phyloP scores from a whole-genome alignment of 2,888 invertebrate genomes.

The Rhodophaea formosa region DNA sequence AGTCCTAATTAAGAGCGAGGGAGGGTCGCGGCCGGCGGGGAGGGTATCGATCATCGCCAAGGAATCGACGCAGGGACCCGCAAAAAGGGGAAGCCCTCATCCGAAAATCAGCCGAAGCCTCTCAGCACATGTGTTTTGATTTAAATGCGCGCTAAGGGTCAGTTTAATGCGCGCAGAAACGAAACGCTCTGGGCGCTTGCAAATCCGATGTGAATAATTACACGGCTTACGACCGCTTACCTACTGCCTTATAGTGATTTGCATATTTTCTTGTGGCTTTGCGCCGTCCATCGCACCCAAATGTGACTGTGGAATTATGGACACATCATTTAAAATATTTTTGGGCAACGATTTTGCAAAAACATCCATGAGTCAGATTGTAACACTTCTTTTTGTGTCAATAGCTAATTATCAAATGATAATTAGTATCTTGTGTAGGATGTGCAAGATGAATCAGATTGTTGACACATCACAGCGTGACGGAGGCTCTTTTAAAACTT shows the following conservation, averaged over 20 bases:
- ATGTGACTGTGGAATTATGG: conserved; percentile 35
- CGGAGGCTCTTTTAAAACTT: too few relatives aligned
- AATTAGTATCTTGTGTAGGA: too few relatives aligned
- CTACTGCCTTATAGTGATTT: conserved; percentile 79
- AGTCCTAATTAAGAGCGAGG: conserved; percentile 92
- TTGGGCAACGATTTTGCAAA: not conserved
- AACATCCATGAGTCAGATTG: not conserved
- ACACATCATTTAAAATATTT: conserved; percentile 9
- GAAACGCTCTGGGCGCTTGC: conserved; percentile 74
- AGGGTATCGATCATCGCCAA: conserved; percentile 79
- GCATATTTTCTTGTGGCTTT: conserved; percentile 80
- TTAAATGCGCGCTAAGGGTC: conserved; percentile 76
- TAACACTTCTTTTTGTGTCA: not conserved
- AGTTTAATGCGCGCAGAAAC: conserved; percentile 73
- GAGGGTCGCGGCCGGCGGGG: conserved; percentile 69
- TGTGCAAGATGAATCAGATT: too few relatives aligned
- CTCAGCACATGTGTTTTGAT: conserved; percentile 80
- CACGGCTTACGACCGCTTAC: conserved; percentile 78
- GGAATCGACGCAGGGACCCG: conserved; percentile 80
- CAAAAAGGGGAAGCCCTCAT: conserved; percentile 79
- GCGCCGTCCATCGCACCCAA: conserved; percentile 48
- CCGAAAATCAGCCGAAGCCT: conserved; percentile 78
- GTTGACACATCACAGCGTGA: too few relatives aligned
- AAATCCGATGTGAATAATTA: conserved; percentile 81
- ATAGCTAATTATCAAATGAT: too few relatives aligned